Percentiles rank a stretch among this genome's conserved stretches.
Evolutionary conservation across 37 sponge, comb jelly and placozoan species (phyloP).

Genomic region (Cliona cf. orientalis): DNA sequence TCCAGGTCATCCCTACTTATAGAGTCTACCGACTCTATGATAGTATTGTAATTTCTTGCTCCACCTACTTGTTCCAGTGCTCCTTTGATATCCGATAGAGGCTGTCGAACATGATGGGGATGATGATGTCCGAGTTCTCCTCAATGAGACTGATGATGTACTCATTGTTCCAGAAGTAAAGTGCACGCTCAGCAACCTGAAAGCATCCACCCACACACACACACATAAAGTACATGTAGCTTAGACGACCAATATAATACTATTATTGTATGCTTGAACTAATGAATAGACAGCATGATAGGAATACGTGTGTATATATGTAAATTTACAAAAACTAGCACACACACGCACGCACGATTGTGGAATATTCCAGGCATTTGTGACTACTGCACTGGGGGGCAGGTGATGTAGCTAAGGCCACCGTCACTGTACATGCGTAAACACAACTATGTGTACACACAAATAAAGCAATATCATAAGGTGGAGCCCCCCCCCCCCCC

Average conservation of each 20-base stretch:
- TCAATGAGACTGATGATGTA: constrained; percentile 92
- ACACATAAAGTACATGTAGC: background rate
- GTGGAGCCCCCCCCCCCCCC: too few relatives aligned
- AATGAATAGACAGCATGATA: too few relatives aligned
- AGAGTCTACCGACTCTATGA: too few relatives aligned
- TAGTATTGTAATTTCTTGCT: too few relatives aligned
- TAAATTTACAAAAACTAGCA: background rate
- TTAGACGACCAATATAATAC: background rate
- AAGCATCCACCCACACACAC: background rate
- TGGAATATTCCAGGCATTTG: too few relatives aligned
- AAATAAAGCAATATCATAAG: too few relatives aligned
- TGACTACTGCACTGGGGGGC: too few relatives aligned
- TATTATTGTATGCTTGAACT: background rate
- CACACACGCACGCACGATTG: constrained; percentile 2
- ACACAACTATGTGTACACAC: too few relatives aligned
- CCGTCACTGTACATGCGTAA: too few relatives aligned
- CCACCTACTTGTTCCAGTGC: constrained; percentile 97
- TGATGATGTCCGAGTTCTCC: constrained; percentile 85
- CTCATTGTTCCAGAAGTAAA: constrained; percentile 99
- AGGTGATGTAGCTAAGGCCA: too few relatives aligned
- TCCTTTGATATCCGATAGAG: constrained; percentile 94
- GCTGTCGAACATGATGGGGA: constrained; percentile 95
- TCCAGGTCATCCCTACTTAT: too few relatives aligned
- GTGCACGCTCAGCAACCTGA: constrained; percentile 97
- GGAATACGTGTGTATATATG: too few relatives aligned